Base-by-base conservation (phyloP, 2,888 invertebrate genomes). In the Eueremaeus valkanovi region DNA sequence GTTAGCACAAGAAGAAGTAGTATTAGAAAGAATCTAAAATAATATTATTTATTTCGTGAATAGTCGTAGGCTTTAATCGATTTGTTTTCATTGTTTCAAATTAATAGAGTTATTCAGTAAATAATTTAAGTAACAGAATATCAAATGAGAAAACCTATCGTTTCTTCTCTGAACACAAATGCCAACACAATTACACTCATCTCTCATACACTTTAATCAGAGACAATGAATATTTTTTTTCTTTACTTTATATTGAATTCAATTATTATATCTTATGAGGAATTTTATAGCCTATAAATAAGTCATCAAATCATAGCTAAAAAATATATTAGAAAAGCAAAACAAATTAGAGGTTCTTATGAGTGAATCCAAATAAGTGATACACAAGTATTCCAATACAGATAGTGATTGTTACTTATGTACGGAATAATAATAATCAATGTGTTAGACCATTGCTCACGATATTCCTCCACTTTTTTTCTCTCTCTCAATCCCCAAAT, bases 371-470 rank as follows among this genome's bases (percentile, higher is more conserved):
- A 55, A 55, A 55, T 55, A 55, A 55, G 27, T 55, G 55, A 27
- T 55, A 27, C 27, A 55, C 24, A 55, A 55, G 55, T 24, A 24
- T 18, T 55, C 0, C 45, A 45, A 45, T 45, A 16, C 45, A 55
- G 27, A n/a, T n/a, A n/a, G 18, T 6, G 21, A n/a, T 51, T 45
- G 45, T 51, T n/a, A n/a, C 21, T 51, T 36, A 36, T 36, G 6
- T 11, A 36, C 36, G 5, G 36, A 36, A 36, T 13, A 45, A 16
- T 16, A 27, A 55, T 55, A 55, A 55, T 55, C 27, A 55, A 55
- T 27, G 55, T 55, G 21, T 55, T 45, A 55, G 55, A 24, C 55
- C 55, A 55, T 6, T 55, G 55, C 55, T 55, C 55, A 55, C 55
- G 27, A 24, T 2, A 55, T 55, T 27, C 27, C 16, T 51, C 11